These are phyloP conservation scores for Osedax fenrisi DNA, from an alignment of 2,888 invertebrate species.

Conservation along the genomic window DNA sequence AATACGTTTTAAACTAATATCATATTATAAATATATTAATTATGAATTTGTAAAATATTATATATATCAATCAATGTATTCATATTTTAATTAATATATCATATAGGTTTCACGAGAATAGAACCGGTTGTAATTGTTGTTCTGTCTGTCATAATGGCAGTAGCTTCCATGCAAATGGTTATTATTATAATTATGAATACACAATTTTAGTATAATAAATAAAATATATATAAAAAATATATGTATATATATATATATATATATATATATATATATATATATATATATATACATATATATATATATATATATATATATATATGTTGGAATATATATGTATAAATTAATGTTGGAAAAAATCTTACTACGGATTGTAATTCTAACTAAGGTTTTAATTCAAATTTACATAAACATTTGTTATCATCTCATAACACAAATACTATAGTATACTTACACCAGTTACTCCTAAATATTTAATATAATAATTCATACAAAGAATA, in stretches of 20 bases:
- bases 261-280: background rate
- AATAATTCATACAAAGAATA: too few relatives aligned
- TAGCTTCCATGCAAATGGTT: constrained; percentile 45
- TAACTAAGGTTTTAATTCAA: too few relatives aligned
- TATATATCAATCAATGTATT: background rate
- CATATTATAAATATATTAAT: too few relatives aligned
- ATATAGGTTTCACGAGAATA: constrained; percentile 42
- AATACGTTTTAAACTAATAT: too few relatives aligned
- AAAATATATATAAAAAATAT: background rate
- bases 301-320: background rate
- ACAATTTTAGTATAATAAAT: background rate
- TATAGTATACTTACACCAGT: too few relatives aligned
- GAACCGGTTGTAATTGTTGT: constrained; percentile 48
- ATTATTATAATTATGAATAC: background rate
- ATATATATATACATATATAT: background rate
- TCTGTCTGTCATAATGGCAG: constrained; percentile 48
- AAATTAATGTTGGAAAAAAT: too few relatives aligned
- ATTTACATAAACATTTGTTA: too few relatives aligned
- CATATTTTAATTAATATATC: background rate
- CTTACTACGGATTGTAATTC: too few relatives aligned
- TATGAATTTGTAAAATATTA: too few relatives aligned
- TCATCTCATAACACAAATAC: too few relatives aligned
- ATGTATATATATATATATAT: background rate
- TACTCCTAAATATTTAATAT: too few relatives aligned
- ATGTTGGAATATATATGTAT: background rate